Conservation (phyloP, 2,797 vertebrate genomes). For the Arnoldichthys spilopterus region DNA sequence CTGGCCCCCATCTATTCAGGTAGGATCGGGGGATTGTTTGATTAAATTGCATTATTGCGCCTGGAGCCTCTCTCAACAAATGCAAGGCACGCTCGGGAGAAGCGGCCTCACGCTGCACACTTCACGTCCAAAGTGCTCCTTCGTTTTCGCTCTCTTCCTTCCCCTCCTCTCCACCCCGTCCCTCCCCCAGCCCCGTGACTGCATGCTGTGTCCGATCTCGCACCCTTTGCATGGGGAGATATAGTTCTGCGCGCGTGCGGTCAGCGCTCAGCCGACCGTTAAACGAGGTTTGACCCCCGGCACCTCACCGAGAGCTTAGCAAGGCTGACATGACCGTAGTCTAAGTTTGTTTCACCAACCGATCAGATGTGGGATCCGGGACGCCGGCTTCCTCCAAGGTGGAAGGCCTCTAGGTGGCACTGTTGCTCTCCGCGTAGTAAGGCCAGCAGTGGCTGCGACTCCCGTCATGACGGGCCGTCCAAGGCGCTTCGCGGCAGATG, state of each 20-base stretch:
- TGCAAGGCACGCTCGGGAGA: not conserved
- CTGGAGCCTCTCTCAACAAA: not conserved
- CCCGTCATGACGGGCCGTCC: constrained; percentile 10
- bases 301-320: not conserved
- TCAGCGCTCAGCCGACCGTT: constrained; percentile 22
- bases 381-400: not conserved
- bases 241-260: constrained; percentile 66
- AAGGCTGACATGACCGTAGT: not conserved
- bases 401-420: constrained; percentile 73
- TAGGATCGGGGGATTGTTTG: constrained; percentile 72
- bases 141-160: constrained; percentile 54
- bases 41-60: not conserved
- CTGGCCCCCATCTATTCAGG: constrained; percentile 95
- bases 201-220: constrained; percentile 68
- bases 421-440: constrained; percentile 69
- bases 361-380: constrained; percentile 11
- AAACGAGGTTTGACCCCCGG: constrained; percentile 1
- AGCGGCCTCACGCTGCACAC: not conserved
- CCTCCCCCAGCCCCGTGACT: constrained; percentile 42
- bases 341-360: constrained; percentile 10
- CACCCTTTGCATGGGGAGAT: constrained; percentile 64
- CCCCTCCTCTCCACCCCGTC: constrained; percentile 19
- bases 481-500: constrained; percentile 47
- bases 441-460: not conserved
- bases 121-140: constrained; percentile 35